Percentiles rank a stretch among this genome's conserved stretches.
These are phyloP conservation scores for Neuroterus valhalla DNA, from an alignment of 1,140 invertebrate genomes.

Conservation along the genomic window DNA sequence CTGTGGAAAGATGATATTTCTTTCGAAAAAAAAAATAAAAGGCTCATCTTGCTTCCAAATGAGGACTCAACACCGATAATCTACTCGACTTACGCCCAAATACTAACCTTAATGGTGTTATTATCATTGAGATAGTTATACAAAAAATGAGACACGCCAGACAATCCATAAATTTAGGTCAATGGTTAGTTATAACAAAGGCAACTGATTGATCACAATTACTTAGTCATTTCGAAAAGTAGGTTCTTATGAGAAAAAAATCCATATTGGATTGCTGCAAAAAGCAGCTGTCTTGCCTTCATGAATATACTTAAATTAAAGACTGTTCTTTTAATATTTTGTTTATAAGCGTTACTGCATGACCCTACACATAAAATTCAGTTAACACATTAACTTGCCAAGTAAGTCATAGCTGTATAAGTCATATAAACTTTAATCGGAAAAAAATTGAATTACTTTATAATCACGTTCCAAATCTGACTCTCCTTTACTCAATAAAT, in stretches of 20 bases:
- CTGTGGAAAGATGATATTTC: too few relatives aligned
- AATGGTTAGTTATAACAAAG: slow-evolving; percentile 28
- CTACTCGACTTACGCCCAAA: background rate
- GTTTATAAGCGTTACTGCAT: slow-evolving; percentile 12
- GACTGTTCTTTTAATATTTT: background rate
- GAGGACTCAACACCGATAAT: background rate
- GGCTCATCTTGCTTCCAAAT: background rate
- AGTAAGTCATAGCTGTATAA: background rate
- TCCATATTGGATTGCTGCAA: background rate
- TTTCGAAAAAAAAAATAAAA: background rate
- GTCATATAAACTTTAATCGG: background rate
- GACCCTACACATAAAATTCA: slow-evolving; percentile 21
- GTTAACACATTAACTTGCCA: slow-evolving; percentile 22
- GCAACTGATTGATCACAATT: slow-evolving; percentile 22
- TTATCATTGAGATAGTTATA: slow-evolving; percentile 16
- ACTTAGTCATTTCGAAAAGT: slow-evolving; percentile 10
- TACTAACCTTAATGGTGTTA: slow-evolving; percentile 21
- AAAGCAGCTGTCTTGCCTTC: background rate
- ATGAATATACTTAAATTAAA: slow-evolving; percentile 2
- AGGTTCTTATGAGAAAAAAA: background rate
- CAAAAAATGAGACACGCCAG: slow-evolving; percentile 15
- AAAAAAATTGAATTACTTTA: too few relatives aligned
- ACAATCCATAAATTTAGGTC: slow-evolving; percentile 27
- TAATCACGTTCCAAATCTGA: background rate
- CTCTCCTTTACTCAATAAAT: background rate